Evolutionary conservation across 2,888 invertebrate species (phyloP), one percentile per base, ranked within the genome.

Genomic region (Exephanes ischioxanthus): DNA sequence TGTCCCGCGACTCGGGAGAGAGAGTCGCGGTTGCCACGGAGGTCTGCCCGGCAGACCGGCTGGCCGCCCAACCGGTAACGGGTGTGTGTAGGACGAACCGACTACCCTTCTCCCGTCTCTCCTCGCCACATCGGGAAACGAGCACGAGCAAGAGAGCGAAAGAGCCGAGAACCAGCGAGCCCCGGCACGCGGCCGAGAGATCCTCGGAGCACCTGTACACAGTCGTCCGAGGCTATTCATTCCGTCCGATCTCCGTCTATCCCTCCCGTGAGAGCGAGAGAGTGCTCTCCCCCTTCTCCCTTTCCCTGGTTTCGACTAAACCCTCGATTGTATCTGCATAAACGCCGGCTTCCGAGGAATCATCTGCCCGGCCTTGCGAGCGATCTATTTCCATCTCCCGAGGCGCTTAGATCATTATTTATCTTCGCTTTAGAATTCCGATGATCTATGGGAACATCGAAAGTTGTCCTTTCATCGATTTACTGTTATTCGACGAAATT

Each of bases 251-350:
- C 78, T 70, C 33, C 22, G 80, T 67, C 68, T 58, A 68, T 70
- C 76, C 70, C 37, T 48, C 16, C 45, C 3, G 3, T 0, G 41
- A 26, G 58, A 58, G 26, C 30, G 63, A 55, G 78, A 61, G 3
- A 45, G 16, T 26, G 68, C 41, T 51, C 53, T 30, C 51, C 70
- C 26, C 16, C 33, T 33, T 53, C 53, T 66, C 41, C 45, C 66
- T 68, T 26, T 71, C 51, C 19, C 78, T 14, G 48, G 51, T 86
- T 80, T 78, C 73, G 72, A 83, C 77, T 45, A 77, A 82, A 67
- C 77, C 80, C 68, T 83, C 86, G 86, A 86, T 85, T 85, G 80
- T 85, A 85, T 85, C 86, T 86, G 77, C 86, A 86, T 85, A 86
- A 86, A 77, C 58, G 80, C 73, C 73, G 80, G 80, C 86, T 85